Evolutionary conservation across 2,888 invertebrate species (phyloP), one percentile per base, ranked within the genome.

Genomic region (Agapetus fuscipes): DNA sequence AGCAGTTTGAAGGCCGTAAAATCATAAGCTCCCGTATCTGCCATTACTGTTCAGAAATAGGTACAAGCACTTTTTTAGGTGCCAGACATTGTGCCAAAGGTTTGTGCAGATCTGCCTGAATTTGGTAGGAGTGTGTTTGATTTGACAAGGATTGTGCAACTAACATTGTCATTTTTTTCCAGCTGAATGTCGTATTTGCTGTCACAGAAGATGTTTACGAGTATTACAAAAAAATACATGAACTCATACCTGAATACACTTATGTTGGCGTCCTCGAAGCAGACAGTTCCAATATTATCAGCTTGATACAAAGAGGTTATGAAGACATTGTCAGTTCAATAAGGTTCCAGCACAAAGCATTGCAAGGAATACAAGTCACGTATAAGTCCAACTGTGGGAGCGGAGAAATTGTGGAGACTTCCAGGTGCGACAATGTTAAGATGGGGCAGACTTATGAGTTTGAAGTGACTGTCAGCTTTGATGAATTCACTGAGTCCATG

Each of bases 101-200:
- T n/a, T n/a, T n/a, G n/a, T n/a, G n/a, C n/a, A n/a, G n/a, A n/a
- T n/a, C n/a, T n/a, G n/a, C n/a, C n/a, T n/a, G n/a, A n/a, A n/a
- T n/a, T n/a, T n/a, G n/a, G n/a, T n/a, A n/a, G n/a, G n/a, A n/a
- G n/a, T n/a, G n/a, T n/a, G n/a, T n/a, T n/a, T n/a, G n/a, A n/a
- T n/a, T n/a, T n/a, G n/a, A n/a, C n/a, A n/a, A n/a, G n/a, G n/a
- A n/a, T n/a, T n/a, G n/a, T n/a, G n/a, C n/a, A n/a, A n/a, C n/a
- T n/a, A n/a, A n/a, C n/a, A n/a, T n/a, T n/a, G n/a, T n/a, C 26
- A 14, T 27, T 40, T 37, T 37, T 31, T 65, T 68, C 49, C 53
- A 76, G 72, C 78, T 86, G 27, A 88, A 85, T 61, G 74, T 94
- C 5, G 89, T 94, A 52, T 88, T 91, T 59, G 90, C 90, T 0